Evolutionary conservation across 64 coral and sea anemone species (phyloP).

Genomic region (Dendronephthya gigantea): DNA sequence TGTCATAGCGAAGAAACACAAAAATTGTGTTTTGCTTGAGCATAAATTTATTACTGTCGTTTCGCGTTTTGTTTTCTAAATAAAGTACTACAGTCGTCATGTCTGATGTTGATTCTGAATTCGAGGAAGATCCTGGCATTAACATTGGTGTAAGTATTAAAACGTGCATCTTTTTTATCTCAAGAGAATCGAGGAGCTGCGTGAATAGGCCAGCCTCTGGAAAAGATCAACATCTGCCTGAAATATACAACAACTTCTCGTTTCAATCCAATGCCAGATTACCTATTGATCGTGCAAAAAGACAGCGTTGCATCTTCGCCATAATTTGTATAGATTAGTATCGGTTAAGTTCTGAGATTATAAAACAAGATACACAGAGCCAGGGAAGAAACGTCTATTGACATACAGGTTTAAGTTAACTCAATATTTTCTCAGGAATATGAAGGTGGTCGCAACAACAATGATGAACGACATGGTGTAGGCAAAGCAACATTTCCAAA

Average conservation of each 20-base stretch:
- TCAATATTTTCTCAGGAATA: constrained; percentile 45
- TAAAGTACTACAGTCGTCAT: constrained; percentile 24
- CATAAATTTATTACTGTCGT: not conserved
- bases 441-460: constrained; percentile 81
- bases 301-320: too few species aligned
- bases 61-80: not conserved
- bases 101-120: constrained; percentile 94
- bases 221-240: too few species aligned
- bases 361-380: too few species aligned
- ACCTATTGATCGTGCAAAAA: too few species aligned
- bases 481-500: constrained; percentile 85
- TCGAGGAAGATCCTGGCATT: constrained; percentile 83
- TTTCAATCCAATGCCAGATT: too few species aligned
- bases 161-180: not conserved
- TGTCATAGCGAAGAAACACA: not conserved
- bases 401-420: not conserved
- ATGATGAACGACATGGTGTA: constrained; percentile 74
- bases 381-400: not conserved
- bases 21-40: not conserved
- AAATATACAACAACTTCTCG: too few species aligned
- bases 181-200: not conserved
- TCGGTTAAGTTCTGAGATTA: too few species aligned
- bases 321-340: too few species aligned
- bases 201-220: too few species aligned
- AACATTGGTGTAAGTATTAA: constrained; percentile 73